Base-by-base conservation (phyloP, 2,113 vertebrate species). In the Siniperca chuatsi region DNA sequence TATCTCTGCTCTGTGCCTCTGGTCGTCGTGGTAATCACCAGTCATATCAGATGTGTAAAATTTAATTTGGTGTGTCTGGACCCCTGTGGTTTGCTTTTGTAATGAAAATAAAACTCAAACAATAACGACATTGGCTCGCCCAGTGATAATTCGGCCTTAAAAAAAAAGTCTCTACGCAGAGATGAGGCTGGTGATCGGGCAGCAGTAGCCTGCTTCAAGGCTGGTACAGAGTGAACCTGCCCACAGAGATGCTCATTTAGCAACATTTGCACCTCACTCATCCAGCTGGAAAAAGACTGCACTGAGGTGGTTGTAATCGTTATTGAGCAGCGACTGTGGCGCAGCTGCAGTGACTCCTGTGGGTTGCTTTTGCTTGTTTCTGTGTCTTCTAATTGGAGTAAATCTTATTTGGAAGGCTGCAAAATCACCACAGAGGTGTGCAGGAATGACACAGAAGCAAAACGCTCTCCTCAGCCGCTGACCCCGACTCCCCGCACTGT, bases 1-100 rank as follows among this genome's bases (percentile, higher is more conserved):
- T 81, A 68, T 84, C 44, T 69, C 44, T 58, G 73, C 83, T 89
- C 79, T 84, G 85, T 50, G 83, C 81, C 90, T 77, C 86, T 78
- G 75, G 75, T 80, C 57, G 52, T 35, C 65, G 4, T 61, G 62
- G 58, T 76, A 42, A 90, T 78, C 85, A 84, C 66, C 82, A 75
- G 82, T 84, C 86, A 55, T 61, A 82, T 67, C 83, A 79, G 71
- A 77, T 62, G 67, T 25, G 12, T 55, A 20, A 58, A 70, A 37
- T 90, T 87, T 74, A 74, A 86, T 92, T 88, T 82, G 78, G 52
- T 35, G 25, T 44, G 54, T 65, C 80, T 23, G 42, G 12, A 50
- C 81, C 66, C 48, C 13, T 4, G 69, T 40, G 74, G 67, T 35
- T 70, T 70, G 23, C n/a, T 68, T 87, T 78, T 68, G 69, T 81